A percentile compares a stretch with the other conserved stretches of the same genome.
These are phyloP conservation scores for Coenonympha arcania DNA, from an alignment of 2,888 invertebrate species.

Conservation along the genomic window DNA sequence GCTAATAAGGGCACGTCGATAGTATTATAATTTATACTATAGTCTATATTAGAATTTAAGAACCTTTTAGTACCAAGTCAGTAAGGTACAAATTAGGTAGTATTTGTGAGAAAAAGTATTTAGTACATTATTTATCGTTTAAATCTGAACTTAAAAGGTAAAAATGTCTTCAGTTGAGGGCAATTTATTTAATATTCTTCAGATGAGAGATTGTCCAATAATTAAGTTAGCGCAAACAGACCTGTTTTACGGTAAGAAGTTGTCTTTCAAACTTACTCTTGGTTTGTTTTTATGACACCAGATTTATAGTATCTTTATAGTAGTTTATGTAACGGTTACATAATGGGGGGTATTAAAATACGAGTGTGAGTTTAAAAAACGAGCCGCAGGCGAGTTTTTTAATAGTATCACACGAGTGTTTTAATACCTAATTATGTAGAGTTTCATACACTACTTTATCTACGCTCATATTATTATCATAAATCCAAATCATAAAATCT, in stretches of 20 bases:
- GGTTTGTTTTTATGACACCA: slow-evolving; percentile 4
- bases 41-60: neutral
- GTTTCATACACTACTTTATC: too few relatives aligned
- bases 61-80: neutral
- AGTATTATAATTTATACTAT: too few relatives aligned
- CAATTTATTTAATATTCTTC: slow-evolving; percentile 13
- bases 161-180: neutral
- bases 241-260: slow-evolving; percentile 9
- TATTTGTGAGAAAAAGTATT: too few relatives aligned
- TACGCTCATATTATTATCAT: too few relatives aligned
- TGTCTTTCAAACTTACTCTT: neutral
- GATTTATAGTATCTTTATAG: slow-evolving; percentile 9
- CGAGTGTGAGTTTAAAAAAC: too few relatives aligned
- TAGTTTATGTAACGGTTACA: too few relatives aligned
- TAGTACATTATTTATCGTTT: too few relatives aligned
- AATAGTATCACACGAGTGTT: too few relatives aligned
- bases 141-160: neutral
- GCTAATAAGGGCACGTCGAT: neutral
- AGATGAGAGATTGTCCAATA: slow-evolving; percentile 14
- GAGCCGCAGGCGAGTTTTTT: too few relatives aligned
- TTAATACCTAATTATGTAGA: too few relatives aligned
- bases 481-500: too few relatives aligned
- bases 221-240: slow-evolving; percentile 11
- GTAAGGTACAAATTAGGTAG: neutral
- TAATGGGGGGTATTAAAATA: too few relatives aligned